Base-by-base conservation (phyloP, 2,797 vertebrate genomes). In the Argya squamiceps region DNA sequence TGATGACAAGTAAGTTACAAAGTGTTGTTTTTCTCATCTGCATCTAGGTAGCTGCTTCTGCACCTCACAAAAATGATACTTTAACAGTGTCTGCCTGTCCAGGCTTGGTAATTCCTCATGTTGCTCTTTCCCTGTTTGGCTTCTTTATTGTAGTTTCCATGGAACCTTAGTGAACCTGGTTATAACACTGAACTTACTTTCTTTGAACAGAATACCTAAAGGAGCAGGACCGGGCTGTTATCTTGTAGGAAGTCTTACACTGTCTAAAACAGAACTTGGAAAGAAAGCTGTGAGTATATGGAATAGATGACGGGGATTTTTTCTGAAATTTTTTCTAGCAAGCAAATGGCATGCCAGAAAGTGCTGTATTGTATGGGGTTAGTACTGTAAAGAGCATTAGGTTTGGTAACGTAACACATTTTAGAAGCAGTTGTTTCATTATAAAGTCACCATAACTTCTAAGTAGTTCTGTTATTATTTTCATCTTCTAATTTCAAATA, bases 201-300 rank as follows among this genome's bases (percentile, higher is more conserved):
- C 65, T 91, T 80, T 96, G 58, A 76, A 70, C 96, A 99, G 99
- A 98, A 98, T 99, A 94, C 99, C 99, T 73, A 99, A 99, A 97
- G 99, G 99, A 75, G 98, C 99, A 30, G 98, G 98, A 97, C 99
- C 99, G 47, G 99, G 99, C 49, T 99, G 99, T 92, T 99, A 99
- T 58, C 98, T 99, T 80, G 97, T 98, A 83, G 99, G 99, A 88
- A 99, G 99, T 68, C 98, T 99, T 62, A 98, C 99, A 8, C 96
- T 99, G 74, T 98, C 99, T 80, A 99, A 99, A 98, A 99, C 99
- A 83, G 99, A 99, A 94, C 99, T 98, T 95, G 99, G 99, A 96
- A 99, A 99, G 98, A 99, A 99, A 99, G 99, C 99, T 98, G 99
- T 99, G 98, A 99, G 99, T 99, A 96, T 90, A 91, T 93, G 69